Evolutionary conservation across 1,140 invertebrate genomes (phyloP), one percentile per base, ranked within the genome.

Genomic region (Hycleus phaleratus): DNA sequence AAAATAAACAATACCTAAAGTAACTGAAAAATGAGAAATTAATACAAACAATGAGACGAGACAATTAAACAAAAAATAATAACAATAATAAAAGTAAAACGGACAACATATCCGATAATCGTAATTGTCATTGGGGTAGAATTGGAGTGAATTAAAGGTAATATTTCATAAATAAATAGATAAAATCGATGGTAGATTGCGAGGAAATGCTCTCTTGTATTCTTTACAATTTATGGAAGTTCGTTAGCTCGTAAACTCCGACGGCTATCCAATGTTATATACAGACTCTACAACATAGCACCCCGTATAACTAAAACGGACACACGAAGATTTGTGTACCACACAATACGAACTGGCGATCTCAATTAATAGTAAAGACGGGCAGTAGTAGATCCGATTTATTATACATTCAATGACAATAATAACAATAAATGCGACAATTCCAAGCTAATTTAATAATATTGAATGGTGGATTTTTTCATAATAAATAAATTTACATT

Each of bases 151-250:
- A 64, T 61, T 49, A 44, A 51, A 38, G 59, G 50, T 47, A 56
- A 65, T 65, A 65, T 62, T 51, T 65, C 60, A 65, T 62, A 60
- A 62, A 65, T 65, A 65, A 65, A 65, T 65, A 65, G 62, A 65
- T 65, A 65, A 65, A 62, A 60, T 50, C 59, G 56, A 55, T 48
- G 56, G 53, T 60, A 48, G 58, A 52, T 62, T 60, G 59, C 59
- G 59, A 32, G 53, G 51, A 60, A 60, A 60, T 60, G 48, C 58
- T 32, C 32, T 53, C 58, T 56, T 56, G 55, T 62, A 59, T 57
- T 62, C 50, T 49, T 54, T 39, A 38, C 25, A 54, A 64, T 64
- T 64, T 64, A 64, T 64, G 59, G 62, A 61, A 58, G 59, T 64
- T 64, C 53, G 62, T 59, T 61, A 59, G 59, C 51, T 64, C 62